Conservation (phyloP, 2,113 vertebrate species). For the Leucopternis melanops region DNA sequence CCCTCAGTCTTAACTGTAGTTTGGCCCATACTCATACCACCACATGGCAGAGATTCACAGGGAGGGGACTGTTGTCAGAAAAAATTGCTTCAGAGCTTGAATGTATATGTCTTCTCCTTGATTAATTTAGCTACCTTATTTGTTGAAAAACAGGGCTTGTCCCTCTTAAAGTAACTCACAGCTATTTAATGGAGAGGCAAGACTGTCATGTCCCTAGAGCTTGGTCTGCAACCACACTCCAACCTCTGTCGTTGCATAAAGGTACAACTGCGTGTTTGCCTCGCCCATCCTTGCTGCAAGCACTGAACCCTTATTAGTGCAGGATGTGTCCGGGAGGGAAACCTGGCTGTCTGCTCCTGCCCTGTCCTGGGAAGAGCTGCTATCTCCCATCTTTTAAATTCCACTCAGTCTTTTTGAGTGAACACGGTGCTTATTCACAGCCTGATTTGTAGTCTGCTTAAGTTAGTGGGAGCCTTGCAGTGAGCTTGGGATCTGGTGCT, state of each 20-base stretch:
- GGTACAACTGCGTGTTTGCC: neutral
- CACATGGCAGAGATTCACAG: neutral
- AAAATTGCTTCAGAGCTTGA: neutral
- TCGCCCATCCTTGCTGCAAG: neutral
- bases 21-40: neutral
- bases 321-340: neutral
- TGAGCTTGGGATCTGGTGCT: neutral
- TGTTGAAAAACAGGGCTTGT: neutral
- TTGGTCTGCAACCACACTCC: neutral
- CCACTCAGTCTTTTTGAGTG: neutral
- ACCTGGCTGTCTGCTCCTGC: neutral
- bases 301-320: neutral
- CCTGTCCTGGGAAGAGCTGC: neutral
- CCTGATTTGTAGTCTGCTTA: neutral
- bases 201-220: accelerated
- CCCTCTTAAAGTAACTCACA: neutral
- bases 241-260: neutral
- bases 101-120: neutral
- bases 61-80: neutral
- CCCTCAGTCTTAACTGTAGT: neutral
- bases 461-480: neutral
- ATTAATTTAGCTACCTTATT: neutral
- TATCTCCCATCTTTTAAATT: neutral
- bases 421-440: neutral
- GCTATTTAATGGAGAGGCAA: neutral